Conservation (phyloP, 2,888 invertebrate genomes). For the Meloe dianella region DNA sequence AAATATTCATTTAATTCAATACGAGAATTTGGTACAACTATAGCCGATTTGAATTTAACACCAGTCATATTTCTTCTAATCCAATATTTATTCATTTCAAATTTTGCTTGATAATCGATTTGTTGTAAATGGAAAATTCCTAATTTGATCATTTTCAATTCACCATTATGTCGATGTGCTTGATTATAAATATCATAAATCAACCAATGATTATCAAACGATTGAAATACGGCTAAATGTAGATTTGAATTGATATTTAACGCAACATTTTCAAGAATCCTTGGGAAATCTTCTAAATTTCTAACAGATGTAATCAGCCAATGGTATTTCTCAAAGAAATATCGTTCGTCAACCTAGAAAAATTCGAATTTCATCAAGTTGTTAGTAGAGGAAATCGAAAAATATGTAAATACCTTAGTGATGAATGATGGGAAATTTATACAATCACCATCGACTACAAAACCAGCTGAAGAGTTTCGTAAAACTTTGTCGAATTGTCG, state of each 20-base stretch:
- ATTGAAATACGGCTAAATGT: constrained; percentile 50
- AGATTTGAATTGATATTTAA: constrained; percentile 62
- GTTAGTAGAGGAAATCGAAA: too few relatives aligned
- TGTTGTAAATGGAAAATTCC: constrained; percentile 61
- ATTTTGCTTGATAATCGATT: constrained; percentile 39
- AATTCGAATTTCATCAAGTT: not conserved
- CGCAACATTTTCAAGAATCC: constrained; percentile 54
- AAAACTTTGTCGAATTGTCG: not conserved
- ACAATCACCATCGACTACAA: constrained; percentile 35
- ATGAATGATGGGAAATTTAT: constrained; percentile 19
- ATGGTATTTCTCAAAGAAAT: constrained; percentile 50
- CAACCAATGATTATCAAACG: constrained; percentile 41
- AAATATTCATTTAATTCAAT: constrained; percentile 61
- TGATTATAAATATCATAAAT: constrained; percentile 65
- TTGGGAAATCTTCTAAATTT: constrained; percentile 37
- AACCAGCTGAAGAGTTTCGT: not conserved
- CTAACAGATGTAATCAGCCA: constrained; percentile 58
- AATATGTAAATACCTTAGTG: constrained; percentile 25
- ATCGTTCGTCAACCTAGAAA: constrained; percentile 37
- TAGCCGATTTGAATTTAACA: constrained; percentile 60
- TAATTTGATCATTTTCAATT: constrained; percentile 59
- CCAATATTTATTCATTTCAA: constrained; percentile 51
- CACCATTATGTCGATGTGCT: constrained; percentile 63
- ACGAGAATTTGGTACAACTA: constrained; percentile 18
- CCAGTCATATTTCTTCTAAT: constrained; percentile 64